Percentiles rank a stretch among this genome's conserved stretches.
phyloP scores from a whole-genome alignment of 1,140 invertebrate genomes.

The Lepidurus couesii region DNA sequence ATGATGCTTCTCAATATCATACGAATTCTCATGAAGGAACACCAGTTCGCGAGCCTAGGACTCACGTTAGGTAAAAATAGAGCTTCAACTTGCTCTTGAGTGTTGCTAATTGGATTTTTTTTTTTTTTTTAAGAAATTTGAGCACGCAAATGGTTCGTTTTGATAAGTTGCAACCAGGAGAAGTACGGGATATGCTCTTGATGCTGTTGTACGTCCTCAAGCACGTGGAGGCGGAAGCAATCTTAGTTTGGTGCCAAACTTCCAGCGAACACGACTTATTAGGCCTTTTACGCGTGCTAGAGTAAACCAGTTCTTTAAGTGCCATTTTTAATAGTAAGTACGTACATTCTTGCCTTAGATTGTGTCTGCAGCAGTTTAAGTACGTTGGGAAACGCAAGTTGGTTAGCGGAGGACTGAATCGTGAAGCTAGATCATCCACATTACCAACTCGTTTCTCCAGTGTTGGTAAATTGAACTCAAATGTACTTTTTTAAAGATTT shows the following conservation, averaged over 20 bases:
- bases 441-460: slow-evolving; percentile 59
- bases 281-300: slow-evolving; percentile 71
- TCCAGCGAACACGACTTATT: slow-evolving; percentile 66
- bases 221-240: slow-evolving; percentile 76
- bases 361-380: slow-evolving; percentile 79
- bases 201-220: slow-evolving; percentile 88
- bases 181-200: slow-evolving; percentile 81
- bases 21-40: slow-evolving; percentile 18
- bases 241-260: slow-evolving; percentile 86
- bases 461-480: neutral
- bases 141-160: slow-evolving; percentile 47
- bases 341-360: slow-evolving; percentile 49
- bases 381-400: slow-evolving; percentile 77
- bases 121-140: neutral
- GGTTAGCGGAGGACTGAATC: slow-evolving; percentile 44
- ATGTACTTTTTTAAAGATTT: too few species aligned
- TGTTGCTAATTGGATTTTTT: neutral
- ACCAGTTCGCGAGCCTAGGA: neutral
- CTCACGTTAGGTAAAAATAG: slow-evolving; percentile 9
- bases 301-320: slow-evolving; percentile 54
- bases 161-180: slow-evolving; percentile 67
- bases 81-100: slow-evolving; percentile 37
- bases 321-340: slow-evolving; percentile 35
- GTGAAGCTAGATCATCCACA: slow-evolving; percentile 60
- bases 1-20: slow-evolving; percentile 46